Percentiles rank a stretch among this genome's conserved stretches.
Conservation (phyloP, 2,888 invertebrate genomes). For the Nipponacmea schrenckii region DNA sequence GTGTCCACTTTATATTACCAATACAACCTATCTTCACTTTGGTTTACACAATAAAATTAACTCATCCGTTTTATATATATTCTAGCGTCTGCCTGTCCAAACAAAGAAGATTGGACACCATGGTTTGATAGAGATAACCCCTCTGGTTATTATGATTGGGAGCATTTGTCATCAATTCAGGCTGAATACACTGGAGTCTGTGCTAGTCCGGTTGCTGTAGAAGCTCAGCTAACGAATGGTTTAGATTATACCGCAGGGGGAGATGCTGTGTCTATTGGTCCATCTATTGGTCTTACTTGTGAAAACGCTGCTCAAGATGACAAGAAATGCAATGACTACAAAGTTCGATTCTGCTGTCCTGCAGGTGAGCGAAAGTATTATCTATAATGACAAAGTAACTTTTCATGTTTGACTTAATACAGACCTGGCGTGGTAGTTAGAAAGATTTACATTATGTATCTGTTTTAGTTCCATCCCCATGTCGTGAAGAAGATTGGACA, state of each 20-base stretch:
- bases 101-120: neutral
- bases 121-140: constrained; percentile 4
- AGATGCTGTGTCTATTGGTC: neutral
- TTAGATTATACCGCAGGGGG: neutral
- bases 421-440: no score
- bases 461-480: neutral
- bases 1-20: no score
- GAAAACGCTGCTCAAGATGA: neutral
- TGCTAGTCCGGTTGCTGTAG: neutral
- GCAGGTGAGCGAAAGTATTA: neutral
- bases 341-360: constrained; percentile 5
- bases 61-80: no score
- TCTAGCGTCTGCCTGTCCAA: no score
- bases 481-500: neutral
- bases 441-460: neutral
- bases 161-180: neutral
- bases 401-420: no score
- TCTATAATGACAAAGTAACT: no score
- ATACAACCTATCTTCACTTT: no score
- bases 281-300: neutral
- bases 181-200: neutral
- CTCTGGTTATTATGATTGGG: neutral
- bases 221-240: neutral
- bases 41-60: no score
- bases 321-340: neutral